Conservation (phyloP, 2,113 vertebrate species). For the Rousettus leschenaultii region DNA sequence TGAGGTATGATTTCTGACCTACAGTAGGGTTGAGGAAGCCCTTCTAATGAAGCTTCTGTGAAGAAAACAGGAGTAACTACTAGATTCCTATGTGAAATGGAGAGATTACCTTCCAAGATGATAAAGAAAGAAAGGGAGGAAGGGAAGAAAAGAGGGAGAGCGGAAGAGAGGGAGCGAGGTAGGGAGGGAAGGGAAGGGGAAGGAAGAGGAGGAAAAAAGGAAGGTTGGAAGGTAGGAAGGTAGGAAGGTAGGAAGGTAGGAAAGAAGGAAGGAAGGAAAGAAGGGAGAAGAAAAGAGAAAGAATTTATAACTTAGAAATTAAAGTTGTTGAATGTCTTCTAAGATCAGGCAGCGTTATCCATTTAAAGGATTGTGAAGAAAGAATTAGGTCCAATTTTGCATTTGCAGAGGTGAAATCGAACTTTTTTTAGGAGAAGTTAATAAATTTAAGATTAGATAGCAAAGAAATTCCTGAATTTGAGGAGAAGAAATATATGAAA, state of each 20-base stretch:
- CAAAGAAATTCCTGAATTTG: not conserved
- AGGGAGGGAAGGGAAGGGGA: accelerated
- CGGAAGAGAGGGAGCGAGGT: accelerated
- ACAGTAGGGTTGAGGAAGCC: not conserved
- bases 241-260: no score
- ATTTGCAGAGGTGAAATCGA: constrained; percentile 13
- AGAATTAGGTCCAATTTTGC: not conserved
- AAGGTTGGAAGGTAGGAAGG: accelerated
- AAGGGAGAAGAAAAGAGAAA: not conserved
- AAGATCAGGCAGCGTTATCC: not conserved
- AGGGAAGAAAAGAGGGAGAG: accelerated
- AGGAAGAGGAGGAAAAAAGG: accelerated
- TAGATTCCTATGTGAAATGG: not conserved
- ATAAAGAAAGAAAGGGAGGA: not conserved
- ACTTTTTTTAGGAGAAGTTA: constrained; percentile 23
- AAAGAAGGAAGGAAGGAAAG: accelerated
- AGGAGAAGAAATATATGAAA: not conserved
- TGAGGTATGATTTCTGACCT: not conserved
- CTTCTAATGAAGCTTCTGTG: not conserved
- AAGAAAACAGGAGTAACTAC: not conserved
- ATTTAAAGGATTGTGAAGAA: not conserved
- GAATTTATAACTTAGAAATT: not conserved
- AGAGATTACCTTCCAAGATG: not conserved
- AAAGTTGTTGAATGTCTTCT: not conserved
- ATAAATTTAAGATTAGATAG: constrained; percentile 17